phyloP scores from a whole-genome alignment of 2,113 vertebrate species.

The Pelusios castaneus region DNA sequence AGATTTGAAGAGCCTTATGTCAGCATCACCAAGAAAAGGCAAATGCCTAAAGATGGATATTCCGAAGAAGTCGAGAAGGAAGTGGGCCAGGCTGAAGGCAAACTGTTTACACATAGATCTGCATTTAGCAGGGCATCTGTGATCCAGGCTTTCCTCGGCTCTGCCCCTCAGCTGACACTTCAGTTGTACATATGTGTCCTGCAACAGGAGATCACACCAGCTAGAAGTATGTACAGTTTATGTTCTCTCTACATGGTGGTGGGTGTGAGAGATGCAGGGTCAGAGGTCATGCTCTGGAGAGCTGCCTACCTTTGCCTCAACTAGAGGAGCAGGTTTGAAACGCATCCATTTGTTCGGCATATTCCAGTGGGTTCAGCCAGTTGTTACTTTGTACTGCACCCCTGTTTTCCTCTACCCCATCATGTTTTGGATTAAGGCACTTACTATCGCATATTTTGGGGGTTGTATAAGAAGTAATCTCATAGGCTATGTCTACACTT shows the following conservation, averaged over 20 bases:
- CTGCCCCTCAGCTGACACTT: constrained; percentile 95
- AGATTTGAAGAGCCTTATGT: constrained; percentile 94
- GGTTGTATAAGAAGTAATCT: not conserved
- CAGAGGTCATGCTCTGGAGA: not conserved
- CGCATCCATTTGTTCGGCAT: not conserved
- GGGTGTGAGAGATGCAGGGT: not conserved
- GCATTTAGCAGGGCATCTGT: constrained; percentile 94
- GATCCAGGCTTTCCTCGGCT: constrained; percentile 97
- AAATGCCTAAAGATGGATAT: constrained; percentile 88
- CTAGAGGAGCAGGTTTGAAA: not conserved
- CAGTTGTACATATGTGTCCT: constrained; percentile 95
- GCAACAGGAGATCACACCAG: constrained; percentile 83
- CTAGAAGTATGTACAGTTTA: constrained; percentile 84
- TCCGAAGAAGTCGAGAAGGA: constrained; percentile 93
- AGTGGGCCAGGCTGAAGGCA: constrained; percentile 95
- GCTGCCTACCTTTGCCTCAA: not conserved
- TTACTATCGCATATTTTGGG: not conserved
- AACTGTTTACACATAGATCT: constrained; percentile 91
- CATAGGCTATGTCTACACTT: no score
- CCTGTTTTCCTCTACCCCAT: not conserved
- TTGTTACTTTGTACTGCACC: not conserved
- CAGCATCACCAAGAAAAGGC: constrained; percentile 96
- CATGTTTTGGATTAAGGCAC: not conserved
- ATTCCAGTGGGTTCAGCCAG: not conserved
- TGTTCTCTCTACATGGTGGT: not conserved